A percentile compares a stretch with the other conserved stretches of the same genome.
These are phyloP conservation scores for Ptycholaimellus sp. DNA, from an alignment of 2,888 invertebrate species.

Conservation along the genomic window DNA sequence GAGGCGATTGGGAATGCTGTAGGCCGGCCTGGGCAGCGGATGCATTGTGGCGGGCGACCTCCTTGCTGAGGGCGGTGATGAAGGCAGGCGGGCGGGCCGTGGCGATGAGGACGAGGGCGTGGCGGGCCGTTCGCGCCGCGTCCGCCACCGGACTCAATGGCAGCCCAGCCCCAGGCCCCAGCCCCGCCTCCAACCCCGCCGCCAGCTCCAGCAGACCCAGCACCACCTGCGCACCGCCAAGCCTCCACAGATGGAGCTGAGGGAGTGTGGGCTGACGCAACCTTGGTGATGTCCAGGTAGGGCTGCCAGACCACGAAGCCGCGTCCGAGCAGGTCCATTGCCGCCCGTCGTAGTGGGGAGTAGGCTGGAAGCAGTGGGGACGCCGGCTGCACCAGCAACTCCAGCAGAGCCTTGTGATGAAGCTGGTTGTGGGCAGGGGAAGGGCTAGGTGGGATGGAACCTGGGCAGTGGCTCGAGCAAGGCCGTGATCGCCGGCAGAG, in stretches of 20 bases:
- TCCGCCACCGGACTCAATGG: conserved; percentile 84
- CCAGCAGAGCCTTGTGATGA: conserved; percentile 59
- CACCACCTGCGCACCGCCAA: too few relatives aligned
- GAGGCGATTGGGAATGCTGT: too few relatives aligned
- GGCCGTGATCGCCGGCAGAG: conserved; percentile 54
- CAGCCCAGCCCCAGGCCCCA: conserved; percentile 3
- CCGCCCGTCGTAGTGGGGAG: conserved; percentile 72
- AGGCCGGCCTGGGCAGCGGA: conserved; percentile 39
- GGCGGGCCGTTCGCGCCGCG: conserved; percentile 84
- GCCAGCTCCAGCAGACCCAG: conserved; percentile 47
- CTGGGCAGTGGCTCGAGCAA: conserved; percentile 60
- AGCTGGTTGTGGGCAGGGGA: too few relatives aligned
- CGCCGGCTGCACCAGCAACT: conserved; percentile 65
- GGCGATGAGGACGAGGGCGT: conserved; percentile 79
- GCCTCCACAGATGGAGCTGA: too few relatives aligned
- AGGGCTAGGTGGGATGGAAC: neutral
- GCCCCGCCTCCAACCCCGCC: conserved; percentile 13
- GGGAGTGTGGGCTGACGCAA: too few relatives aligned
- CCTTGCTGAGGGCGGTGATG: conserved; percentile 78
- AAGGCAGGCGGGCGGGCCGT: conserved; percentile 87
- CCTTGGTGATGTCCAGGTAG: conserved; percentile 69
- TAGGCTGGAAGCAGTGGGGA: conserved; percentile 58
- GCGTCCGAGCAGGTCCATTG: conserved; percentile 82
- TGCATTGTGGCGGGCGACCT: conserved; percentile 56
- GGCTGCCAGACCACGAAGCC: conserved; percentile 82